Evolutionary conservation across 1,140 invertebrate genomes (phyloP).

Genomic region (Asobara japonica): DNA sequence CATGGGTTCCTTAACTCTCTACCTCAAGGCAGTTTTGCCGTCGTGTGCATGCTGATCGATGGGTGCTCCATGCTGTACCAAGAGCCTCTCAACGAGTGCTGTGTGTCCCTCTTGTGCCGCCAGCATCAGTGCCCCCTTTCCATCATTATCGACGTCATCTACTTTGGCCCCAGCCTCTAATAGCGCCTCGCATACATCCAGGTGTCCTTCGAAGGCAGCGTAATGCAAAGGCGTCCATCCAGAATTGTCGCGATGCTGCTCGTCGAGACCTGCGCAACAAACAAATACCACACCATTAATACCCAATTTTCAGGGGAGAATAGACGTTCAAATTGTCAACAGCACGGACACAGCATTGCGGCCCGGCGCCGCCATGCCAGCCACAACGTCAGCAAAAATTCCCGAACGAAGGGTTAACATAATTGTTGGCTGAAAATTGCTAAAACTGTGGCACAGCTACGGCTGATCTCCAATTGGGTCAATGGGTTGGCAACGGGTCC

Average conservation of each 20-base stretch:
- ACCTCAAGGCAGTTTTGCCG: constrained; percentile 92
- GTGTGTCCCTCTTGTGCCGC: constrained; percentile 90
- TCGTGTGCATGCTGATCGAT: constrained; percentile 92
- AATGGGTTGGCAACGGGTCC: no score
- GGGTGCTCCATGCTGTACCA: constrained; percentile 80
- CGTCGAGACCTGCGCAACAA: constrained; percentile 76
- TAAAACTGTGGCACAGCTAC: no score
- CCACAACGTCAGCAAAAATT: no score
- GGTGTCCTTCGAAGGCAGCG: constrained; percentile 92
- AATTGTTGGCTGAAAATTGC: no score
- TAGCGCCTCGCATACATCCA: constrained; percentile 86
- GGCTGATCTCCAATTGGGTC: no score
- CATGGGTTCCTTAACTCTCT: no score
- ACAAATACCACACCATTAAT: neutral
- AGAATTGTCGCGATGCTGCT: constrained; percentile 89
- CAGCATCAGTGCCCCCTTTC: constrained; percentile 88
- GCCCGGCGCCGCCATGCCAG: no score
- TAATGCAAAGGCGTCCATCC: constrained; percentile 96
- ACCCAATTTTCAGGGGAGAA: no score
- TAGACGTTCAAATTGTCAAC: no score
- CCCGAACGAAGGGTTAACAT: no score
- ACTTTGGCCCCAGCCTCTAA: constrained; percentile 92
- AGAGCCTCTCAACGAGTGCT: constrained; percentile 74
- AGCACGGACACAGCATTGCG: no score
- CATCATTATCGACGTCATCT: constrained; percentile 93